phyloP scores from a whole-genome alignment of 2,888 invertebrate genomes.

The Hybos culiciformis region DNA sequence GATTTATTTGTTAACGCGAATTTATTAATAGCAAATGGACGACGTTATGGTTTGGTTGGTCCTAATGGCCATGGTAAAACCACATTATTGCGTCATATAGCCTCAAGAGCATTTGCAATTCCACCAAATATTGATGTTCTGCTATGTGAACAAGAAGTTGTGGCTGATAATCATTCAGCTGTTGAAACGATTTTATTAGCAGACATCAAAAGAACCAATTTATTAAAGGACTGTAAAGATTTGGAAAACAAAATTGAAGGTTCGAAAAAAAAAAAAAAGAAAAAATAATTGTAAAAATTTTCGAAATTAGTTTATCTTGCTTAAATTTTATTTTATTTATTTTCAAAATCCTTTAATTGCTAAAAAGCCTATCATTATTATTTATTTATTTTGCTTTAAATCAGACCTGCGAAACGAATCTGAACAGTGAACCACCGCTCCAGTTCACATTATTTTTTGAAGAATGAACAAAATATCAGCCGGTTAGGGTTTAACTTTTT shows the following conservation, averaged over 20 bases:
- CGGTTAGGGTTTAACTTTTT: too few relatives aligned
- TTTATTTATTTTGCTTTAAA: too few relatives aligned
- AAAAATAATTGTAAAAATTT: not conserved
- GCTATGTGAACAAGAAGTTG: constrained; percentile 96
- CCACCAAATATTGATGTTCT: constrained; percentile 92
- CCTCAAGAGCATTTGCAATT: constrained; percentile 78
- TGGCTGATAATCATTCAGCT: constrained; percentile 85
- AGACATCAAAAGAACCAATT: constrained; percentile 72
- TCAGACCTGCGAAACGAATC: too few relatives aligned
- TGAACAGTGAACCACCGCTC: too few relatives aligned
- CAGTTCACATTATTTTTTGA: too few relatives aligned
- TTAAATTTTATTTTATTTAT: not conserved
- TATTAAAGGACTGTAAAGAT: constrained; percentile 71
- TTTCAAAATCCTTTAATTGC: too few relatives aligned
- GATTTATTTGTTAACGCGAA: constrained; percentile 94
- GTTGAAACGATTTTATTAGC: constrained; percentile 88
- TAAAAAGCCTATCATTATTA: too few relatives aligned
- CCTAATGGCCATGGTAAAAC: constrained; percentile 99
- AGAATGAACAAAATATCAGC: too few relatives aligned
- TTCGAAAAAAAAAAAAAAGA: not conserved
- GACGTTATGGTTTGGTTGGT: constrained; percentile 94
- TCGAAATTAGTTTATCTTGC: not conserved
- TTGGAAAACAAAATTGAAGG: constrained; percentile 57
- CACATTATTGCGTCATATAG: constrained; percentile 85
- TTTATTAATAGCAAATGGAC: constrained; percentile 79